A percentile compares a stretch with the other conserved stretches of the same genome.
phyloP scores from a whole-genome alignment of 2,797 vertebrate species.

The Pseudochaenichthys georgianus region DNA sequence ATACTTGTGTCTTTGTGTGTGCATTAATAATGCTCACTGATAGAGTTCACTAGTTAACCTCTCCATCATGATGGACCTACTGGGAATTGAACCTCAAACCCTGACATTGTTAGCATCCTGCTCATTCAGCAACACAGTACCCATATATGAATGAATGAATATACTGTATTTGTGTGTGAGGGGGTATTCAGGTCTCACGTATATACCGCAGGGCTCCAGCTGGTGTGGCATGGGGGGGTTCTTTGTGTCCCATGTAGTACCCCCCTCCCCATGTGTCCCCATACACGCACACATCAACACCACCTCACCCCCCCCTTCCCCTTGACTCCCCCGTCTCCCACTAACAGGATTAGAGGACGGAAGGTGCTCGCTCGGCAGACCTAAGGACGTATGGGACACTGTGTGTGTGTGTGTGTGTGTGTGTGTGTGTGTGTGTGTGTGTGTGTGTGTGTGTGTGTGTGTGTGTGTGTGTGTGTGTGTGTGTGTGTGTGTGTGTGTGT shows the following conservation, averaged over 20 bases:
- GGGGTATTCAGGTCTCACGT: slow-evolving; percentile 56
- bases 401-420: slow-evolving; percentile 29
- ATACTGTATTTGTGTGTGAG: slow-evolving; percentile 45
- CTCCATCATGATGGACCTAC: neutral
- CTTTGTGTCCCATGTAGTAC: slow-evolving; percentile 75
- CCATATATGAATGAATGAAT: slow-evolving; percentile 36
- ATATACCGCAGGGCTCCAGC: slow-evolving; percentile 77
- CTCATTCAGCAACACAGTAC: slow-evolving; percentile 22
- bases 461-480: no score
- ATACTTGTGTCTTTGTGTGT: neutral
- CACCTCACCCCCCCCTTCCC: slow-evolving; percentile 10
- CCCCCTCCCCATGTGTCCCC: slow-evolving; percentile 36
- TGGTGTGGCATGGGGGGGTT: slow-evolving; percentile 73
- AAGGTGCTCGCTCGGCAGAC: slow-evolving; percentile 73
- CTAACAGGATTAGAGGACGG: slow-evolving; percentile 86
- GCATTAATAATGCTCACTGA: neutral
- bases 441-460: no score
- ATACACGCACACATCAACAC: slow-evolving; percentile 3
- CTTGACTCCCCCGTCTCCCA: slow-evolving; percentile 50
- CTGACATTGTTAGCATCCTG: slow-evolving; percentile 7
- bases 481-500: no score
- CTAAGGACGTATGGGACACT: slow-evolving; percentile 46
- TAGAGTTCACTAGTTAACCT: slow-evolving; percentile 8
- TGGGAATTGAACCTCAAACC: slow-evolving; percentile 20
- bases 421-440: slow-evolving; percentile 38